phyloP scores from a whole-genome alignment of 2,797 vertebrate species.

The Amphiprion clarkii region DNA sequence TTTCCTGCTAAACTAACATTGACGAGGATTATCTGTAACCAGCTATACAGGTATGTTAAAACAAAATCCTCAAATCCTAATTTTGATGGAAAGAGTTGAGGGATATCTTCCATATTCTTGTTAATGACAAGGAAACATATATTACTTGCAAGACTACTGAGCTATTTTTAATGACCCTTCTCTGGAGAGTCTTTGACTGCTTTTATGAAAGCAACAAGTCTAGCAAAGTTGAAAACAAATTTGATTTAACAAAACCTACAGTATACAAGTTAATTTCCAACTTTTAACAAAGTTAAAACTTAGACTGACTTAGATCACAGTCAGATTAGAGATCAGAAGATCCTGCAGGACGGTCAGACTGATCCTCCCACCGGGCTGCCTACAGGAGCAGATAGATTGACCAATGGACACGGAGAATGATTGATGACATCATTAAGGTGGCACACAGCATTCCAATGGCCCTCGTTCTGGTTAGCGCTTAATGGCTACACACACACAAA shows the following conservation, averaged over 20 bases:
- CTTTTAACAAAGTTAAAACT: constrained; percentile 1
- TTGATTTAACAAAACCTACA: neutral
- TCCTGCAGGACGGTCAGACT: constrained; percentile 41
- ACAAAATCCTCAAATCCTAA: constrained; percentile 26
- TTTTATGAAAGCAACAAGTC: constrained; percentile 4
- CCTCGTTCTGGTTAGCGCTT: constrained; percentile 51
- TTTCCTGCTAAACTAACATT: constrained; percentile 19
- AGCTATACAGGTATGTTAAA: constrained; percentile 22
- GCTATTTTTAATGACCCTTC: constrained; percentile 14
- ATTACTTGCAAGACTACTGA: constrained; percentile 11
- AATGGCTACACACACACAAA: constrained; percentile 49
- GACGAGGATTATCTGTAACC: constrained; percentile 20
- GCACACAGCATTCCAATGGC: constrained; percentile 57
- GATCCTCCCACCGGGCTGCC: constrained; percentile 66
- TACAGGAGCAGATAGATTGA: constrained; percentile 71
- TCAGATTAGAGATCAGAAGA: constrained; percentile 48
- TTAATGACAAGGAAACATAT: constrained; percentile 14
- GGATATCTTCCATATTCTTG: constrained; percentile 17
- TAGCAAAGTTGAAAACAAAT: neutral
- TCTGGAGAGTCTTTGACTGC: neutral
- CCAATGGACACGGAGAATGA: constrained; percentile 77
- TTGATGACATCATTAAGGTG: constrained; percentile 82
- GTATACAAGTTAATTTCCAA: neutral
- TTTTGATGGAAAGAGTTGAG: constrained; percentile 25
- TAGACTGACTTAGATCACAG: neutral